phyloP scores from a whole-genome alignment of 2,888 invertebrate genomes.

The Cheilosia variabilis region DNA sequence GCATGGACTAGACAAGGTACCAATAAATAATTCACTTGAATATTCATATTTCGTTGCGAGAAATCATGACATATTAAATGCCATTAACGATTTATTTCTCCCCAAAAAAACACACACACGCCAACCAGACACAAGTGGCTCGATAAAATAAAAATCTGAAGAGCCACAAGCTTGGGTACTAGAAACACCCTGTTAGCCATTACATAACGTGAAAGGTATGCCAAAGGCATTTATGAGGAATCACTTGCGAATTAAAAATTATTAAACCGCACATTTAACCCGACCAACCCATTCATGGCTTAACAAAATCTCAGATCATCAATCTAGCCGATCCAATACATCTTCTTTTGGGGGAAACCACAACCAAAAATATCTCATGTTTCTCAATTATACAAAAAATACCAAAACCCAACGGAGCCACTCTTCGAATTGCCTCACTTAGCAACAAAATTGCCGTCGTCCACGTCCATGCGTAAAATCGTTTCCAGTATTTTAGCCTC shows the following conservation, averaged over 20 bases:
- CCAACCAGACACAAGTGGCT: no score
- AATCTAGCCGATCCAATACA: constrained; percentile 43
- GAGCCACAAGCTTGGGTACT: no score
- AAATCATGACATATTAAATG: no score
- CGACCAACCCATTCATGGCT: constrained; percentile 41
- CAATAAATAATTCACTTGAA: no score
- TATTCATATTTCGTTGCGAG: no score
- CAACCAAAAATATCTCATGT: constrained; percentile 26
- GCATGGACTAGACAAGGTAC: no score
- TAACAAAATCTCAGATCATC: constrained; percentile 41
- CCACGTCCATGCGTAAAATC: constrained; percentile 16
- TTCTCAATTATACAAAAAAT: constrained; percentile 9
- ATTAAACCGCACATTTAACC: constrained; percentile 26
- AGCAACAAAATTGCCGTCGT: constrained; percentile 38
- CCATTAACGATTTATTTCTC: no score
- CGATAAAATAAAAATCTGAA: no score
- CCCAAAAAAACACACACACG: no score
- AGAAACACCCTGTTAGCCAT: background rate
- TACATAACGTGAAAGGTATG: background rate
- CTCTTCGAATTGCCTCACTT: constrained; percentile 58
- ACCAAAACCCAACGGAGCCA: background rate
- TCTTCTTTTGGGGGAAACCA: constrained; percentile 4
- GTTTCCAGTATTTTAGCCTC: constrained; percentile 22
- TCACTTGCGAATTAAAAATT: background rate
- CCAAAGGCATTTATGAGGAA: constrained; percentile 6